Percentiles rank a stretch among this genome's conserved stretches.
Evolutionary conservation across 2,888 invertebrate species (phyloP).

Genomic region (Lithosia quadra): DNA sequence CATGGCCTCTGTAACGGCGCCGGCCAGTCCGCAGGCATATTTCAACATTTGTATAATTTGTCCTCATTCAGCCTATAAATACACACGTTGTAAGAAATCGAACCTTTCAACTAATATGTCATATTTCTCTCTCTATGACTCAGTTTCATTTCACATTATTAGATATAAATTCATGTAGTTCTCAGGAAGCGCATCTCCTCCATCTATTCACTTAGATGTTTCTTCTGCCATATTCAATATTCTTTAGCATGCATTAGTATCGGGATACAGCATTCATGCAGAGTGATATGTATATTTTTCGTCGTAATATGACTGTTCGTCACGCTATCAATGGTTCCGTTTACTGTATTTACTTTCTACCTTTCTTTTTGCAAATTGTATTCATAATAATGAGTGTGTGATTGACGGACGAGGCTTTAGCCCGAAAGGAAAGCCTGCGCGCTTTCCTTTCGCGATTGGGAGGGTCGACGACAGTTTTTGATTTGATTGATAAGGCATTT

Average conservation of each 20-base stretch:
- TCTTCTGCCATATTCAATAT: neutral
- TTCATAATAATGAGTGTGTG: neutral
- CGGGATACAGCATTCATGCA: neutral
- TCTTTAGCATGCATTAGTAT: neutral
- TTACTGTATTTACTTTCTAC: neutral
- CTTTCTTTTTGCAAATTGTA: neutral
- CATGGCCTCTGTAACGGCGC: too few relatives aligned
- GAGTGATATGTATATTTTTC: slow-evolving; percentile 1
- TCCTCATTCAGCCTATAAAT: too few relatives aligned
- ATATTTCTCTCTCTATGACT: neutral
- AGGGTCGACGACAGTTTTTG: too few relatives aligned
- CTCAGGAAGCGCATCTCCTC: neutral
- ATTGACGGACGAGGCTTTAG: too few relatives aligned
- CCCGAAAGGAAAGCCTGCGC: too few relatives aligned
- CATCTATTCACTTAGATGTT: neutral
- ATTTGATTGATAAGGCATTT: too few relatives aligned
- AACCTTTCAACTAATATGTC: neutral
- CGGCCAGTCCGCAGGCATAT: too few relatives aligned
- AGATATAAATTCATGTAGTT: too few relatives aligned
- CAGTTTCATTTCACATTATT: neutral
- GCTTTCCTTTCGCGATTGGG: too few relatives aligned
- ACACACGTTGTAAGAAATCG: neutral
- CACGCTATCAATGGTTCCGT: neutral
- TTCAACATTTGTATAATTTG: too few relatives aligned
- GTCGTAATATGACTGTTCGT: neutral